Percentiles rank a stretch among this genome's conserved stretches.
These are phyloP conservation scores for Tetramorium parvispinum DNA, from an alignment of 1,140 invertebrate genomes.

Conservation along the genomic window DNA sequence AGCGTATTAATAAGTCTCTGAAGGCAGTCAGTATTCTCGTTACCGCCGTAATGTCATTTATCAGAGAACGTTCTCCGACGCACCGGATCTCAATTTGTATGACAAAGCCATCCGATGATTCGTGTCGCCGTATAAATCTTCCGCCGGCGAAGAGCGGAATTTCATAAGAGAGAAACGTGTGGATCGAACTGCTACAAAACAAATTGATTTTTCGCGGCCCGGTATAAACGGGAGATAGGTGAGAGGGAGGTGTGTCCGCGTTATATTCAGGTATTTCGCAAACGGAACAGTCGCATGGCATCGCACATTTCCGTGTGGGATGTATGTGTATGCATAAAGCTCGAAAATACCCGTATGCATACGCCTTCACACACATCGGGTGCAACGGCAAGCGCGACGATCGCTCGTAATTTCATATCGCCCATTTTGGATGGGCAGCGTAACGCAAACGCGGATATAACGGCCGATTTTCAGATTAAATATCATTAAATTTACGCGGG, in stretches of 20 bases:
- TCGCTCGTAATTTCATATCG: conserved; percentile 57
- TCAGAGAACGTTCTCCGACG: neutral
- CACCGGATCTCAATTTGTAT: conserved; percentile 44
- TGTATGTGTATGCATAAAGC: neutral
- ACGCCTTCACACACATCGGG: conserved; percentile 7
- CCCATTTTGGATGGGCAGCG: neutral
- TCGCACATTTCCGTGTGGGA: conserved; percentile 55
- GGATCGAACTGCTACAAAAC: conserved; percentile 52
- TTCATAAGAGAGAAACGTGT: conserved; percentile 47
- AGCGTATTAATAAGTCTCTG: conserved; percentile 16
- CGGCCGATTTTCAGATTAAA: conserved; percentile 37
- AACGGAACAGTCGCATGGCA: conserved; percentile 52
- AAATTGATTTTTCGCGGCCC: conserved; percentile 56
- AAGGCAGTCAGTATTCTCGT: conserved; percentile 10
- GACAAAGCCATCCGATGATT: conserved; percentile 47
- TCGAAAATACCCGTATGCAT: conserved; percentile 30
- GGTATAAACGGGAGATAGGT: neutral
- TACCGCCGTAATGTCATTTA: neutral
- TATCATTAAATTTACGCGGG: conserved; percentile 29
- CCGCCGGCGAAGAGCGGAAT: conserved; percentile 6
- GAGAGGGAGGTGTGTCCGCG: conserved; percentile 16
- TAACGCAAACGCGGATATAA: conserved; percentile 1
- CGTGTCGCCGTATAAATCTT: conserved; percentile 43
- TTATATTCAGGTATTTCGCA: conserved; percentile 36
- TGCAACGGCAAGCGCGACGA: conserved; percentile 13